Evolutionary conservation across 2,113 vertebrate species (phyloP).

Genomic region (Capreolus pygargus): DNA sequence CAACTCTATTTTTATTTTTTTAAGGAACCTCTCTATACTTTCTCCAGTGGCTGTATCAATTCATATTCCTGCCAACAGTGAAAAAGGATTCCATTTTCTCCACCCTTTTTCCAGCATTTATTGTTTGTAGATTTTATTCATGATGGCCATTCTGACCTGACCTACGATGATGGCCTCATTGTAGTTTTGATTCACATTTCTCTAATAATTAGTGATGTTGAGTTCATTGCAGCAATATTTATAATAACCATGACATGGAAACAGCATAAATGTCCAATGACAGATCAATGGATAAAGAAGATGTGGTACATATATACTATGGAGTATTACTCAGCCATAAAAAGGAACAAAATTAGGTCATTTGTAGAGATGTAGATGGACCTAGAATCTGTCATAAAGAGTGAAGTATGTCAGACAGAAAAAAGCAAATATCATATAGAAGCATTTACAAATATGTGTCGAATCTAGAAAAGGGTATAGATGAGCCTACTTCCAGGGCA

Average conservation of each 20-base stretch:
- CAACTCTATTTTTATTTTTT: neutral
- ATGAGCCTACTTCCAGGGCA: neutral
- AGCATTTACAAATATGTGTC: neutral
- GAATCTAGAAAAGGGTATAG: neutral
- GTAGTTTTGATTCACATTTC: neutral
- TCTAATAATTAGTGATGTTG: neutral
- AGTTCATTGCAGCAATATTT: neutral
- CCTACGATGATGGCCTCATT: neutral
- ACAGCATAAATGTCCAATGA: neutral
- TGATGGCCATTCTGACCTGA: neutral
- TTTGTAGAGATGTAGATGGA: neutral
- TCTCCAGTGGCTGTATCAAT: neutral
- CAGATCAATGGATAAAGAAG: neutral
- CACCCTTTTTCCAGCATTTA: neutral
- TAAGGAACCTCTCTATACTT: neutral
- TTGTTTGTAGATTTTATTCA: neutral
- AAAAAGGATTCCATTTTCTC: neutral
- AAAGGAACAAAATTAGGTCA: neutral
- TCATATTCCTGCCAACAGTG: neutral
- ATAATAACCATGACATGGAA: neutral
- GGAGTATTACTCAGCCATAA: neutral
- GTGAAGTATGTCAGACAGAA: neutral
- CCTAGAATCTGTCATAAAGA: neutral
- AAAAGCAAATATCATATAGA: neutral
- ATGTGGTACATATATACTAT: neutral